Evolutionary conservation across 23 tunicate species (phyloP), one percentile per base, ranked within the genome.

Genomic region (Diplosoma virens): DNA sequence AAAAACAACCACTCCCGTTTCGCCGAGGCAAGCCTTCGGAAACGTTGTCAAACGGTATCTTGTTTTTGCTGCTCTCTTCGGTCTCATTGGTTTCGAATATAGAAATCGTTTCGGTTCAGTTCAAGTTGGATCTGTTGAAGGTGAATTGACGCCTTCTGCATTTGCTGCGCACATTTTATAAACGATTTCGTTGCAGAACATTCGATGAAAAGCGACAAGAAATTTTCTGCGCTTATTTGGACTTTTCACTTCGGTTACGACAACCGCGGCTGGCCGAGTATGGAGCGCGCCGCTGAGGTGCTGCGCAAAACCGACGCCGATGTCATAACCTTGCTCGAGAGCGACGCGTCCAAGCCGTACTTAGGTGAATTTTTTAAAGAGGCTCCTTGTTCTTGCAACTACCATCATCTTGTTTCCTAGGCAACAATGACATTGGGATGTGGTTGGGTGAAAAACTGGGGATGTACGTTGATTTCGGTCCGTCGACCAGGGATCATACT

Each of bases 211-310:
- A 9, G 22, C 75, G 30, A 68, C 35, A 68, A 68, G 29, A 28
- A 84, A 32, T 77, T 84, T 48, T 84, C 89, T n/a, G 89, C 89
- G n/a, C 33, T 84, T 35, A 84, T 84, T 21, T 84, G 89, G 89
- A 84, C 89, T 26, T 84, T 84, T 55, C 89, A 84, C 34, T 84
- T 84, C 52, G 89, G 89, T 50, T 84, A 84, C 30, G 89, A 84
- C 82, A 84, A 84, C 41, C 48, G 31, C 0, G 89, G 89, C 3
- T 84, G 89, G 89, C 89, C 89, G 17, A 84, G 82, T 37, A 23
- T 84, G 30, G 89, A 84, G 0, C 29, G 89, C 25, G 89, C 89
- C 16, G 89, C 89, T 21, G 53, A 77, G 3, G 1, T 77, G 2
- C 59, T 84, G 30, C 47, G 67, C 33, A 58, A 84, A 1, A 52